These are phyloP conservation scores for Lanistes nyassanus DNA, from an alignment of 1,140 invertebrate genomes.

Conservation along the genomic window DNA sequence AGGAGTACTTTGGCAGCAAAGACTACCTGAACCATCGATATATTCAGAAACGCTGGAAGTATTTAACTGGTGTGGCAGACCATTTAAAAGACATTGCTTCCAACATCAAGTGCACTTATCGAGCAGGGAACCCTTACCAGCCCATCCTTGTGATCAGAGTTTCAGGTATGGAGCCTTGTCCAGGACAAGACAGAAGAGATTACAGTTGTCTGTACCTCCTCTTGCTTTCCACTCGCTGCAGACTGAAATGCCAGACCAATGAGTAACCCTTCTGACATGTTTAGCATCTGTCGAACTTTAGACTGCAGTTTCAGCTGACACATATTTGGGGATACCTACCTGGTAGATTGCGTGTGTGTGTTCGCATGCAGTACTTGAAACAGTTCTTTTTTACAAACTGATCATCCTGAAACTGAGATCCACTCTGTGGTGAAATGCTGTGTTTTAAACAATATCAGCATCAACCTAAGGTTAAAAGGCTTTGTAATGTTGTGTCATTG, in stretches of 20 bases:
- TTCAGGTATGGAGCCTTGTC: slow-evolving; percentile 41
- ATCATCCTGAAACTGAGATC: too few relatives aligned
- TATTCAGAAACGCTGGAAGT: slow-evolving; percentile 83
- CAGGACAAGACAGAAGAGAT: not conserved
- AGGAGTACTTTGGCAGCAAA: slow-evolving; percentile 57
- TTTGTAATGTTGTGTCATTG: too few relatives aligned
- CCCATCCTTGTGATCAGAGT: slow-evolving; percentile 77
- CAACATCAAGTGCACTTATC: slow-evolving; percentile 67
- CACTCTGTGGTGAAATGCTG: too few relatives aligned
- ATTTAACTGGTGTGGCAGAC: slow-evolving; percentile 77
- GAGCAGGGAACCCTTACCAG: slow-evolving; percentile 73
- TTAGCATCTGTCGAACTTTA: too few relatives aligned
- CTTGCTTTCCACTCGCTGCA: not conserved
- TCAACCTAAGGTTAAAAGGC: too few relatives aligned
- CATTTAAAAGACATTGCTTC: slow-evolving; percentile 71
- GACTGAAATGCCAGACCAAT: too few relatives aligned
- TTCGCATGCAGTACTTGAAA: too few relatives aligned
- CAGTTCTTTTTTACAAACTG: too few relatives aligned
- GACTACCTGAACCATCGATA: slow-evolving; percentile 87
- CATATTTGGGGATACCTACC: not conserved
- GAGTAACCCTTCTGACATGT: too few relatives aligned
- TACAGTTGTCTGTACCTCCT: not conserved
- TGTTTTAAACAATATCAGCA: too few relatives aligned
- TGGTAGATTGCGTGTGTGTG: too few relatives aligned
- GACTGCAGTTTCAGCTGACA: slow-evolving; percentile 1